Evolutionary conservation across 2,888 invertebrate species (phyloP).

Genomic region (Nowickia ferox): DNA sequence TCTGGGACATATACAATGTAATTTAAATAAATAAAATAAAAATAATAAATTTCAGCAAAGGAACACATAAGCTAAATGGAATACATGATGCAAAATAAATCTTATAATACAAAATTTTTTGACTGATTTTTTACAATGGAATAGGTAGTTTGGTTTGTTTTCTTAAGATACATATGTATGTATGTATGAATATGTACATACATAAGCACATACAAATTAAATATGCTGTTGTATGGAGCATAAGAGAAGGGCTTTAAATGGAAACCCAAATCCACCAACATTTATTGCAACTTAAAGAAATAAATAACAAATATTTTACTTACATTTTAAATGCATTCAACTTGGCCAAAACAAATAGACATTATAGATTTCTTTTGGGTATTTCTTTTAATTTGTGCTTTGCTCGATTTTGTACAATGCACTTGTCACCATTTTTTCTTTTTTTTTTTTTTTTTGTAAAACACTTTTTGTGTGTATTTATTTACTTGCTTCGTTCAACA

Average conservation of each 20-base stretch:
- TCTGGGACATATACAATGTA: too few species aligned
- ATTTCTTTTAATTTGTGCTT: constrained; percentile 18
- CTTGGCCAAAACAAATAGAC: constrained; percentile 28
- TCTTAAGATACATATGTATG: background rate
- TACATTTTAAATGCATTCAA: constrained; percentile 39
- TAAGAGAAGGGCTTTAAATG: too few species aligned
- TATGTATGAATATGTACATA: background rate
- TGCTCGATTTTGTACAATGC: constrained; percentile 49
- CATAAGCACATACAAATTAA: background rate
- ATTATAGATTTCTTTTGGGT: constrained; percentile 37
- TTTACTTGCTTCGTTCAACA: constrained; percentile 32
- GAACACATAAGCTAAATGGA: too few species aligned
- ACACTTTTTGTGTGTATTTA: constrained; percentile 57
- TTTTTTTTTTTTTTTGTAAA: constrained; percentile 15
- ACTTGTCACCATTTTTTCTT: constrained; percentile 67
- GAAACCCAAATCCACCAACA: constrained; percentile 31
- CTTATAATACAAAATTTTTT: too few species aligned
- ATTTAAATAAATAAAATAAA: too few species aligned
- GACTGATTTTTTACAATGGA: background rate
- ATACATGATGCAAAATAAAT: too few species aligned
- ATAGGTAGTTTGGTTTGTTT: background rate
- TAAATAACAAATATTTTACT: constrained; percentile 1
- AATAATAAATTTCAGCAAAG: too few species aligned
- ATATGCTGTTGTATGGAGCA: background rate
- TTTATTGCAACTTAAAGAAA: constrained; percentile 52